Evolutionary conservation across 2,797 vertebrate genomes (phyloP).

Genomic region (Micrastur ruficollis): DNA sequence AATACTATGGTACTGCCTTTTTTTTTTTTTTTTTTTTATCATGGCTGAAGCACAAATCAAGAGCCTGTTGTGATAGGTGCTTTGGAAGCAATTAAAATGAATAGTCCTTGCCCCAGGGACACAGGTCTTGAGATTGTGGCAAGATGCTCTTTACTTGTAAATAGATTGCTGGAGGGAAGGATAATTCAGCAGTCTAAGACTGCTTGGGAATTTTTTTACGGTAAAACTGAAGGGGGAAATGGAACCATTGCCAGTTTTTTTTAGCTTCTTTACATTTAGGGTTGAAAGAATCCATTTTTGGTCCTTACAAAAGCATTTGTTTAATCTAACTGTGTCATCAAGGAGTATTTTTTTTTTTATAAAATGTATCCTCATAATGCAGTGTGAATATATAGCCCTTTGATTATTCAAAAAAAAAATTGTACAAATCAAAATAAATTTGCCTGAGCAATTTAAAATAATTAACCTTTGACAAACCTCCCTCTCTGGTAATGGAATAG

Average conservation of each 20-base stretch:
- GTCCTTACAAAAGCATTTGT: slow-evolving; percentile 41
- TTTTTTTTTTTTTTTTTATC: not conserved
- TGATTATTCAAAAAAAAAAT: slow-evolving; percentile 76
- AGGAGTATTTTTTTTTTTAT: not conserved
- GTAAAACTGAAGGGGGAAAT: not conserved
- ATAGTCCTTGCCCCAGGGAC: slow-evolving; percentile 19
- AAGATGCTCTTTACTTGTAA: slow-evolving; percentile 30
- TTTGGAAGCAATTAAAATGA: slow-evolving; percentile 59
- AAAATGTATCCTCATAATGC: slow-evolving; percentile 43
- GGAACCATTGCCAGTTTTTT: not conserved
- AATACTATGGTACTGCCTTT: not conserved
- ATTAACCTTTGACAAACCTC: slow-evolving; percentile 83
- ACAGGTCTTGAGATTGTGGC: slow-evolving; percentile 2
- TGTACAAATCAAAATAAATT: slow-evolving; percentile 82
- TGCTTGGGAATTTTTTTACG: not conserved
- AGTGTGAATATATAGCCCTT: slow-evolving; percentile 70
- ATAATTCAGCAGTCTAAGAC: not conserved
- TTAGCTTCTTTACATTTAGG: not conserved
- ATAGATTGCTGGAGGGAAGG: slow-evolving; percentile 31
- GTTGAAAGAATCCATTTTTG: slow-evolving; percentile 41
- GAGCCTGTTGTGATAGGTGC: slow-evolving; percentile 7
- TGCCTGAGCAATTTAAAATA: slow-evolving; percentile 80
- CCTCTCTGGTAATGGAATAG: slow-evolving; percentile 77
- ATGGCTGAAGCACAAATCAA: not conserved
- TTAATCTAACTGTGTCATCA: slow-evolving; percentile 63